Conservation (phyloP, 2,113 vertebrate species). For the Narcine bancroftii region DNA sequence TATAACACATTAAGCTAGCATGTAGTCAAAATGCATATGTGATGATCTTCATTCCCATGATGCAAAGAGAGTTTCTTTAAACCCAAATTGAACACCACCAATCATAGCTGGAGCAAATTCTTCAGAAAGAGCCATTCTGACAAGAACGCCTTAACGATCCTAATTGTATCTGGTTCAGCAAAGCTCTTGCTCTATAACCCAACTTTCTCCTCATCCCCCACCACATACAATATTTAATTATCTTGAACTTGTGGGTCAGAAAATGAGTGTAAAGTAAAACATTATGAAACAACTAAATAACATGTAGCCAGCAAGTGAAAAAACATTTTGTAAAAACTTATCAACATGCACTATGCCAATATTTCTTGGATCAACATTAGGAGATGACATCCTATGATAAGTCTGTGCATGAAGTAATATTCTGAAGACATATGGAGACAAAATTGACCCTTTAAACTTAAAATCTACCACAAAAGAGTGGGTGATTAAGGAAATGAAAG, state of each 20-base stretch:
- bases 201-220: neutral
- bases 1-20: conserved; percentile 39
- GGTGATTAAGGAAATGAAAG: neutral
- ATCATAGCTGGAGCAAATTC: neutral
- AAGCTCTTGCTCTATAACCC: neutral
- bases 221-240: neutral
- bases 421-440: neutral
- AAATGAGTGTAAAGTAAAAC: neutral
- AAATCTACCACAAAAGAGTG: neutral
- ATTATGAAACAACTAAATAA: neutral
- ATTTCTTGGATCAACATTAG: neutral
- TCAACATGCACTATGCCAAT: too few species aligned
- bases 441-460: neutral
- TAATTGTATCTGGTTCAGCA: neutral
- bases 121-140: too few species aligned
- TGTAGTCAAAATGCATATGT: conserved; percentile 43
- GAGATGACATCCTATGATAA: neutral
- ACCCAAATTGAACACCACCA: neutral
- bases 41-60: conserved; percentile 45
- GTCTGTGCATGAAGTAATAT: neutral
- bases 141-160: too few species aligned
- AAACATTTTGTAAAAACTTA: neutral
- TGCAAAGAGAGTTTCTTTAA: neutral
- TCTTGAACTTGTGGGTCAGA: neutral
- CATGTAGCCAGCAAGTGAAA: neutral